Conservation (phyloP, 2,888 invertebrate genomes). For the Xestia xanthographa region DNA sequence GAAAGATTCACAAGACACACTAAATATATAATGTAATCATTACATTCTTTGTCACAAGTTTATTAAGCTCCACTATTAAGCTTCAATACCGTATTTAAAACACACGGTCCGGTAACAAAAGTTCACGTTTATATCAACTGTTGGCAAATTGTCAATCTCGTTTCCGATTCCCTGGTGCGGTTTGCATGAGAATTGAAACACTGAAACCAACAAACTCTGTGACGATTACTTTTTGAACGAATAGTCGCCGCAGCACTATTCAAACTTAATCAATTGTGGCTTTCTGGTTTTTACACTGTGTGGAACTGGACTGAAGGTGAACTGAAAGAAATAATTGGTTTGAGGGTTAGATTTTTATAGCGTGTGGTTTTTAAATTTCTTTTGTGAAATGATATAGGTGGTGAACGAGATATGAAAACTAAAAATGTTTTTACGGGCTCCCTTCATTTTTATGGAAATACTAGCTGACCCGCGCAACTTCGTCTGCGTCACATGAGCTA, state of each 20-base stretch:
- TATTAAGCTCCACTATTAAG: conserved; percentile 8
- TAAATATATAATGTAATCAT: conserved; percentile 5
- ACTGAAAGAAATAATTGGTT: conserved; percentile 23
- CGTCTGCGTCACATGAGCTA: too few relatives aligned
- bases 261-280: conserved; percentile 61
- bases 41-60: background rate
- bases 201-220: conserved; percentile 71
- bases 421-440: too few relatives aligned
- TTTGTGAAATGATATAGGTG: background rate
- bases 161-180: conserved; percentile 70
- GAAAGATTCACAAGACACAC: background rate
- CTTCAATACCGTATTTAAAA: conserved; percentile 43
- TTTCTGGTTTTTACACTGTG: conserved; percentile 40
- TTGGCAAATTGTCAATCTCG: conserved; percentile 75
- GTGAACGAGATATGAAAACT: background rate
- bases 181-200: conserved; percentile 75
- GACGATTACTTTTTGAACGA: conserved; percentile 72
- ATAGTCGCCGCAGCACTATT: conserved; percentile 65
- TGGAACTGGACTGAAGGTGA: conserved; percentile 18
- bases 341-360: conserved; percentile 12
- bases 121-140: conserved; percentile 60
- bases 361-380: background rate
- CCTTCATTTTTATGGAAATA: too few relatives aligned
- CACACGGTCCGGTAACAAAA: conserved; percentile 42
- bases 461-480: too few relatives aligned